Conservation (phyloP, 2,888 invertebrate species). For the Metallyticus violacea region DNA sequence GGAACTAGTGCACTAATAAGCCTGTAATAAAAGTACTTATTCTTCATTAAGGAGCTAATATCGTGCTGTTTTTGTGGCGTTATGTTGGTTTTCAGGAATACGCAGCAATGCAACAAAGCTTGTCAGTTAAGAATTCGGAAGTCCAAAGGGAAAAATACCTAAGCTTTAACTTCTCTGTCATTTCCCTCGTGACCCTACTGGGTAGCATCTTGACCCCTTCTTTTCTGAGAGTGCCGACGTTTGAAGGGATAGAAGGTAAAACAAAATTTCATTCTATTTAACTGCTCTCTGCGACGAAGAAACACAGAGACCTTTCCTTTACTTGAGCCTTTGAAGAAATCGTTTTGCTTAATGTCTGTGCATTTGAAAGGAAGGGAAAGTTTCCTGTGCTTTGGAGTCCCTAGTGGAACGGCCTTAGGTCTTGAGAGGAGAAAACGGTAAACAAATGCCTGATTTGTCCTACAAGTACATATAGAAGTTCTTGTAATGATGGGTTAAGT, state of each 20-base stretch:
- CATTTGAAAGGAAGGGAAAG: not conserved
- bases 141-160: not conserved
- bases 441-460: not conserved
- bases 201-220: not conserved
- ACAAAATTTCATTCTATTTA: not conserved
- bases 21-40: too few relatives aligned
- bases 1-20: too few relatives aligned
- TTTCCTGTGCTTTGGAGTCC: not conserved
- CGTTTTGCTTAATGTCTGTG: not conserved
- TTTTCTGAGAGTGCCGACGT: not conserved
- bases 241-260: not conserved
- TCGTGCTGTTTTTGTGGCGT: too few relatives aligned
- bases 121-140: not conserved
- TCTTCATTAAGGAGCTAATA: too few relatives aligned
- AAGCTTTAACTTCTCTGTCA: not conserved
- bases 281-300: not conserved
- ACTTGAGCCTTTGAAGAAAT: not conserved
- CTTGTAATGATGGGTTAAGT: not conserved
- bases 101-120: not conserved
- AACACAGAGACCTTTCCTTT: not conserved
- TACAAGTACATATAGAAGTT: not conserved
- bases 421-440: not conserved
- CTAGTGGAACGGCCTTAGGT: not conserved
- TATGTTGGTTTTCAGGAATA: not conserved
- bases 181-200: not conserved